Percentiles rank a stretch among this genome's conserved stretches.
Evolutionary conservation across 2,113 vertebrate genomes (phyloP).

Genomic region (Gadus chalcogrammus): DNA sequence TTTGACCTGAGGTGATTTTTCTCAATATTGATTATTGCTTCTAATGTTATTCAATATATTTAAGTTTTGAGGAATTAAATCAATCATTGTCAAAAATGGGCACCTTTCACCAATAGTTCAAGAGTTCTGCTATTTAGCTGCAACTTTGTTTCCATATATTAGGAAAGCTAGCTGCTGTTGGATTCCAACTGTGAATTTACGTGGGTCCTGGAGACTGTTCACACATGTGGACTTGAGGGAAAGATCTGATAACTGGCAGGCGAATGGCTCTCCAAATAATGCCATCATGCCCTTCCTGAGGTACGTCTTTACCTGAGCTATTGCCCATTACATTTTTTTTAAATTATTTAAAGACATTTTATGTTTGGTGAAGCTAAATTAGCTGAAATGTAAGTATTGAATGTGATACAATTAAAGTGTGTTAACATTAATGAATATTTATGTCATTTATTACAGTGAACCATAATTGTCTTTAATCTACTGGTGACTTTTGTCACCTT

Average conservation of each 20-base stretch:
- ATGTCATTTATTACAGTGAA: too few relatives aligned
- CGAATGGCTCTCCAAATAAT: constrained; percentile 61
- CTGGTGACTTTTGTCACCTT: too few relatives aligned
- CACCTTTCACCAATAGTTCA: too few relatives aligned
- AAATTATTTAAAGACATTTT: too few relatives aligned
- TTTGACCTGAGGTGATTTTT: constrained; percentile 47
- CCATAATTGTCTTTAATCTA: too few relatives aligned
- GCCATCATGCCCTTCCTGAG: constrained; percentile 59
- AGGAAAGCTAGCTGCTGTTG: constrained; percentile 51
- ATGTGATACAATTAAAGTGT: too few relatives aligned
- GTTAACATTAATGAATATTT: too few relatives aligned
- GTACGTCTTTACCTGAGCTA: constrained; percentile 34
- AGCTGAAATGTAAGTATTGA: too few relatives aligned
- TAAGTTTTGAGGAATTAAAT: neutral
- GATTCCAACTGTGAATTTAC: neutral
- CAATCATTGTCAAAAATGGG: neutral
- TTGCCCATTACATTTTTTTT: too few relatives aligned
- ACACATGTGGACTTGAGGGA: constrained; percentile 63
- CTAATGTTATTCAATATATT: neutral
- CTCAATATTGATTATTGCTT: too few relatives aligned
- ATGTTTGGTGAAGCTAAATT: too few relatives aligned
- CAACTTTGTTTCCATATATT: neutral
- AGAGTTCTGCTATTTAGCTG: too few relatives aligned
- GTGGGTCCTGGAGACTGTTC: neutral
- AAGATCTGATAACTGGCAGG: constrained; percentile 64